phyloP scores from a whole-genome alignment of 2,113 vertebrate species.

The Corythoichthys haematopterus region DNA sequence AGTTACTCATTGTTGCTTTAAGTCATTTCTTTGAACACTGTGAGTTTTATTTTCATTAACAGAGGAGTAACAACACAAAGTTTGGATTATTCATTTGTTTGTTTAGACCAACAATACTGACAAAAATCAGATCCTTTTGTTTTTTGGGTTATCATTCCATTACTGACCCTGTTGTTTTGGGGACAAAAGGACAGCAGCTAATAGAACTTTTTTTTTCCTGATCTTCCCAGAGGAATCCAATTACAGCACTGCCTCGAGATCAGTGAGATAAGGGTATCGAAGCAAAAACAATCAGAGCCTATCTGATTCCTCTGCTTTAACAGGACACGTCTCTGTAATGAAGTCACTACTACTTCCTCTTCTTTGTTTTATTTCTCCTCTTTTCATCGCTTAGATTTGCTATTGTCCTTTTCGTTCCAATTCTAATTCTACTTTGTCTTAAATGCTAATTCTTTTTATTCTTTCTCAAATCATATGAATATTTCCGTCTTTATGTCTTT shows the following conservation, averaged over 20 bases:
- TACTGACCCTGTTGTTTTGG: conserved; percentile 34
- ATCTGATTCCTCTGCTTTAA: conserved; percentile 71
- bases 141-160: conserved; percentile 24
- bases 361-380: conserved; percentile 25
- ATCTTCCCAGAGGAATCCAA: conserved; percentile 73
- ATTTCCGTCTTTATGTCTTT: not conserved
- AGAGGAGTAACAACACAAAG: no score
- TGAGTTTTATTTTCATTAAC: no score
- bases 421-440: not conserved
- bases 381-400: conserved; percentile 10
- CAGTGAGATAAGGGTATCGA: conserved; percentile 72
- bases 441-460: not conserved
- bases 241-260: conserved; percentile 71
- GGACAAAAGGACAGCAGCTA: conserved; percentile 56
- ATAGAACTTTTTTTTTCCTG: conserved; percentile 47
- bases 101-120: not conserved
- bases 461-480: not conserved
- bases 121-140: conserved; percentile 31
- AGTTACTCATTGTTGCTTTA: no score
- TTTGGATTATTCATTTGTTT: conserved; percentile 8
- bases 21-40: no score
- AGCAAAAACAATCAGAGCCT: conserved; percentile 75
- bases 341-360: conserved; percentile 50
- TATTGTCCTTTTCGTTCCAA: not conserved
- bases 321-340: conserved; percentile 56